A percentile compares a stretch with the other conserved stretches of the same genome.
Evolutionary conservation across 2,888 invertebrate species (phyloP).

Genomic region (Parnassius smintheus): DNA sequence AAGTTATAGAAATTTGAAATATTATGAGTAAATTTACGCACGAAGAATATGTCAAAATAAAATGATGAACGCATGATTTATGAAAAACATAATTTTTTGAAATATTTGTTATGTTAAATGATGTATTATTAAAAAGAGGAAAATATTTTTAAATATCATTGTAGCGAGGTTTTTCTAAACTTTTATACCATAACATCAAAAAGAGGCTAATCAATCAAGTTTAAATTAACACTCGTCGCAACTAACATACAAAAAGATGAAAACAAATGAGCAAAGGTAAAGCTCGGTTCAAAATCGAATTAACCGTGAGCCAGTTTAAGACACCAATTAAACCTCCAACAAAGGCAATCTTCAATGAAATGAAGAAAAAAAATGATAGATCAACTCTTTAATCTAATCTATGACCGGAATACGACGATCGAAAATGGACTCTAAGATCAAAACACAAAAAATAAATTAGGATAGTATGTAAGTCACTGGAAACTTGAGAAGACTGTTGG

Average conservation of each 20-base stretch:
- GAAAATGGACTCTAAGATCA: constrained; percentile 37
- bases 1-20: too few relatives aligned
- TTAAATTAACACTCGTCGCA: constrained; percentile 68
- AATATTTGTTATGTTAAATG: too few relatives aligned
- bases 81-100: too few relatives aligned
- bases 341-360: constrained; percentile 78
- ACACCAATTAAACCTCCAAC: constrained; percentile 79
- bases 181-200: constrained; percentile 32
- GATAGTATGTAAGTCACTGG: constrained; percentile 30
- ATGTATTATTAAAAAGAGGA: too few relatives aligned
- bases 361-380: constrained; percentile 74
- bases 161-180: constrained; percentile 4
- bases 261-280: constrained; percentile 64
- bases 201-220: constrained; percentile 75
- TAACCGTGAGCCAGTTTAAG: constrained; percentile 74
- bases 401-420: constrained; percentile 41
- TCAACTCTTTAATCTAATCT: constrained; percentile 78
- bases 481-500: constrained; percentile 75
- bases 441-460: constrained; percentile 37
- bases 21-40: too few relatives aligned
- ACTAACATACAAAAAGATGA: constrained; percentile 58
- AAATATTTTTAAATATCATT: constrained; percentile 37
- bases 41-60: too few relatives aligned
- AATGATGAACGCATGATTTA: too few relatives aligned
- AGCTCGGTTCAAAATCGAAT: constrained; percentile 71